Conservation (phyloP, 2,113 vertebrate genomes). For the Malurus elegans region DNA sequence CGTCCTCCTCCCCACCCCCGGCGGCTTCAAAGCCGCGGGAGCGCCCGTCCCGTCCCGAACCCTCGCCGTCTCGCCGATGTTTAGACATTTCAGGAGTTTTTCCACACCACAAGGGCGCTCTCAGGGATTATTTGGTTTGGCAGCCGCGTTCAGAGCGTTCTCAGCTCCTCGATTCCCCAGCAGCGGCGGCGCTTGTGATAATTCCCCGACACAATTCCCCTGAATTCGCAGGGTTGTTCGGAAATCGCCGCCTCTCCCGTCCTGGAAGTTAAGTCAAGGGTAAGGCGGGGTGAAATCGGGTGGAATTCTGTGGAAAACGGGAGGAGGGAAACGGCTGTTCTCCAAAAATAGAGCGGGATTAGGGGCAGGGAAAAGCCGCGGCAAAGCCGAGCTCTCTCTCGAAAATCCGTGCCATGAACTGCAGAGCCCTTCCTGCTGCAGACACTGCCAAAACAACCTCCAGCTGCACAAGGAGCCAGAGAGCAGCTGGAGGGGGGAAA, state of each 20-base stretch:
- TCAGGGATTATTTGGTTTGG: background rate
- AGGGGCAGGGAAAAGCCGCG: background rate
- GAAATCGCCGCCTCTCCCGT: background rate
- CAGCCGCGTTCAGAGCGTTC: background rate
- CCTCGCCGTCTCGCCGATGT: slow-evolving; percentile 3
- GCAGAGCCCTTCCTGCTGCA: background rate
- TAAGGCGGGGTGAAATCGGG: background rate
- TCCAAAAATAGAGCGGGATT: background rate
- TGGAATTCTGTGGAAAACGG: background rate
- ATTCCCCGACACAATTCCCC: background rate
- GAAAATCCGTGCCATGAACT: fast-evolving
- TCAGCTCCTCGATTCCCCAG: background rate
- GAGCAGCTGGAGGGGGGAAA: background rate
- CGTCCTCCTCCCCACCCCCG: background rate
- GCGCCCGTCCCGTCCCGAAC: background rate
- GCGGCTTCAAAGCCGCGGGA: slow-evolving; percentile 37
- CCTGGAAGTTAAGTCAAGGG: background rate
- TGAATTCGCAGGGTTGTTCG: background rate
- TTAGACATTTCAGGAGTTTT: background rate
- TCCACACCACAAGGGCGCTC: background rate
- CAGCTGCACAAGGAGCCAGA: background rate
- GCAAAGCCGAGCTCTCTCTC: background rate
- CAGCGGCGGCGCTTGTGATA: background rate
- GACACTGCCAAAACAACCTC: background rate
- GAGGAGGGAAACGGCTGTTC: background rate